A percentile compares a stretch with the other conserved stretches of the same genome.
These are phyloP conservation scores for Papilio polyxenes DNA, from an alignment of 1,140 invertebrate genomes.

Conservation along the genomic window DNA sequence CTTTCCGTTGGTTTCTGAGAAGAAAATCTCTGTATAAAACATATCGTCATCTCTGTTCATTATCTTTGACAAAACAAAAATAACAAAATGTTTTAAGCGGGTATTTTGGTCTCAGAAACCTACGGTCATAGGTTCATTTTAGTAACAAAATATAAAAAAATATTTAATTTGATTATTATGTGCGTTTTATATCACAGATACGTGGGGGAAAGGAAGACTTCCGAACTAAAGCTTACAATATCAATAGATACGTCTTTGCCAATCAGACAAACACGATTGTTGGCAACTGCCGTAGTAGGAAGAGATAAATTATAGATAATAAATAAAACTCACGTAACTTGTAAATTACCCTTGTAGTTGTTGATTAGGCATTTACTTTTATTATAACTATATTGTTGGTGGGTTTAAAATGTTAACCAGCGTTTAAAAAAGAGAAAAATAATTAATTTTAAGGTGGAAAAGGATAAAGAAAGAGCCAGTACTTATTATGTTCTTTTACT, in stretches of 20 bases:
- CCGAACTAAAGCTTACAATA: not conserved
- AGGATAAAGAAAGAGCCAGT: too few species aligned
- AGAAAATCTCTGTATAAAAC: too few species aligned
- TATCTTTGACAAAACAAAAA: too few species aligned
- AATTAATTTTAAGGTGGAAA: too few species aligned
- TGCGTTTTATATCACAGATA: not conserved
- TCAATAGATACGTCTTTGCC: not conserved
- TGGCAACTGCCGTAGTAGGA: not conserved
- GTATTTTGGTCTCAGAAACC: too few species aligned
- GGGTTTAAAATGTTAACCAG: not conserved
- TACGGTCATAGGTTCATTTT: too few species aligned
- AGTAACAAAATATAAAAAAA: too few species aligned
- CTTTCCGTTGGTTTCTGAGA: too few species aligned
- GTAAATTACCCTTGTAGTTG: not conserved
- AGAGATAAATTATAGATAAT: conserved; percentile 17
- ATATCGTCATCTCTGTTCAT: too few species aligned
- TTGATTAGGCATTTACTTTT: not conserved
- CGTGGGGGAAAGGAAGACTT: not conserved
- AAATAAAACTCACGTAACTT: conserved; percentile 15
- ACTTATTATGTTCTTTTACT: too few species aligned
- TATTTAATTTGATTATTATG: too few species aligned
- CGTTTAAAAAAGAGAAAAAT: not conserved
- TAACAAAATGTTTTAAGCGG: too few species aligned
- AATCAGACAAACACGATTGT: not conserved
- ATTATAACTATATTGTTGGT: not conserved